Evolutionary conservation across 2,888 invertebrate genomes (phyloP).

Genomic region (Oscheius sp.): DNA sequence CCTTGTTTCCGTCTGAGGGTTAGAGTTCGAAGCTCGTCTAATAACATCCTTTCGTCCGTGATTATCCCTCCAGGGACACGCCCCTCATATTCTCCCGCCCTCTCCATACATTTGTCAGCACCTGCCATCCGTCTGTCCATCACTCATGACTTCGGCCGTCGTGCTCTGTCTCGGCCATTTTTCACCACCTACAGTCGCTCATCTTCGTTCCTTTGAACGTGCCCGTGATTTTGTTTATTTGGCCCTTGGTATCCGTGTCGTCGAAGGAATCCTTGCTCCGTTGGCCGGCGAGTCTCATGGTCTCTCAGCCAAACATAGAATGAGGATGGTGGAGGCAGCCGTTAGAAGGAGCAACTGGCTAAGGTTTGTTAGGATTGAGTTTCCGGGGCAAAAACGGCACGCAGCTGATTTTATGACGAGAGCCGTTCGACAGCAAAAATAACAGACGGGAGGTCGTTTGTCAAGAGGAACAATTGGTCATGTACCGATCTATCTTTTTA

Average conservation of each 20-base stretch:
- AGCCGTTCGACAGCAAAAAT: not conserved
- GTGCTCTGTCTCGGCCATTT: conserved; percentile 18
- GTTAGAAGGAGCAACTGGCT: conserved; percentile 32
- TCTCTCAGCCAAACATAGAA: conserved; percentile 20
- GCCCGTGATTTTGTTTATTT: conserved; percentile 23
- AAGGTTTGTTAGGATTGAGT: conserved; percentile 20
- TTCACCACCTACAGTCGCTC: conserved; percentile 23
- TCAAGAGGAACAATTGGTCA: not conserved
- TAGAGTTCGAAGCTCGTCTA: too few relatives aligned
- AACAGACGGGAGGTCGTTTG: conserved; percentile 12
- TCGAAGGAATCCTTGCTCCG: conserved; percentile 10
- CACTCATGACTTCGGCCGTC: conserved; percentile 20
- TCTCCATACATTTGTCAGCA: conserved; percentile 20
- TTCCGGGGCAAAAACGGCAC: not conserved
- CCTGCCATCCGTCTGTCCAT: conserved; percentile 8
- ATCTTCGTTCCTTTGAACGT: conserved; percentile 14
- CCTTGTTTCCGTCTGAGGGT: too few relatives aligned
- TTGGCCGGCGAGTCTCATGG: not conserved
- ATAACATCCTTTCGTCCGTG: too few relatives aligned
- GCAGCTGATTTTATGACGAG: too few relatives aligned
- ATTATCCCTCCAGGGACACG: conserved; percentile 2
- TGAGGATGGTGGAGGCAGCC: conserved; percentile 35
- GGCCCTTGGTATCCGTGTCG: conserved; percentile 1
- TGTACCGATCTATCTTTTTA: not conserved
- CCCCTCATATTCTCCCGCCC: conserved; percentile 18